Base-by-base conservation (phyloP, 1,140 invertebrate genomes). In the Drosophila kikkawai region DNA sequence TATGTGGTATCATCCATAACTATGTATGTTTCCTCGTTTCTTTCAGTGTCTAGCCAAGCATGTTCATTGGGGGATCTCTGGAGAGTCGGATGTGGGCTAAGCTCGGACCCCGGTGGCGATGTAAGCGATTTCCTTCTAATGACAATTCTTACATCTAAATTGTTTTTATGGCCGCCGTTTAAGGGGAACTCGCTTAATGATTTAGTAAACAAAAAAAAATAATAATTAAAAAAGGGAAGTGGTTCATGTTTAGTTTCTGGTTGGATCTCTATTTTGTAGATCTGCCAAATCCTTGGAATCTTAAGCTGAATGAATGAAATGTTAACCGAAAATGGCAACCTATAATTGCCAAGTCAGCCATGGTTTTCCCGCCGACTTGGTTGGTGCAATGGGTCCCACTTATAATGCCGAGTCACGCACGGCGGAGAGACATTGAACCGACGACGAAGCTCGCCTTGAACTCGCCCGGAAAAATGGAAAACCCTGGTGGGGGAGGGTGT, bases 101-200 rank as follows among this genome's bases (percentile, higher is more conserved):
- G 32, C 37, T 51, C 17, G 36, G 44, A 70, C 34, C 8, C 29
- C 50, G 29, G 12, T 7, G 36, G 47, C 65, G 22, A 65, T 88
- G 84, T 88, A 78, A 80, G 84, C 55, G 73, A 86, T 82, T 87
- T 74, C 83, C 83, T 60, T 83, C 60, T 81, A 90, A 88, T 78
- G 70, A 90, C 78, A 79, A 79, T 81, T 84, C 67, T 88, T 66
- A 88, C 63, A 87, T 77, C 83, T 74, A 82, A 75, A 86, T 82
- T 58, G 67, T 61, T 75, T 69, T 79, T 81, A 80, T 82, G 75
- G 45, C 56, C 39, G 42, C 55, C 44, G 58, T 66, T 82, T 82
- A 79, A 70, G 32, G 39, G 13, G 80, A 82, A 78, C 58, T 78
- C 41, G 56, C 55, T 55, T 71, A 71, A 79, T 79, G 70, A 74